A percentile compares a stretch with the other conserved stretches of the same genome.
Conservation (phyloP, 2,888 invertebrate species). For the Acanthopleura granulata region DNA sequence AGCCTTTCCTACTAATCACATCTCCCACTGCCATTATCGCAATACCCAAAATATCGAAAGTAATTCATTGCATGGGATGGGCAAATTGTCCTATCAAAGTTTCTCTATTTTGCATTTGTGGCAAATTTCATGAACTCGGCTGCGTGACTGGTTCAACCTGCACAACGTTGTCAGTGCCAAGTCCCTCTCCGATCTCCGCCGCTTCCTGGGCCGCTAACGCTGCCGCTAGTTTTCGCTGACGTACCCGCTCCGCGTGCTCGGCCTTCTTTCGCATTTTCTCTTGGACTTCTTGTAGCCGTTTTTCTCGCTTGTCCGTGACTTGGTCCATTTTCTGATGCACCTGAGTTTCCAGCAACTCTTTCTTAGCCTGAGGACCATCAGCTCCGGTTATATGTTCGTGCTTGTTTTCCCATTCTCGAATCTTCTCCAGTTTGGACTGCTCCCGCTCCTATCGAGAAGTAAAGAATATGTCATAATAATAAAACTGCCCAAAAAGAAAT, state of each 20-base stretch:
- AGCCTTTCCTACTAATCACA: too few relatives aligned
- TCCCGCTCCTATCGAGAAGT: constrained; percentile 48
- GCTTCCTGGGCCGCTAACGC: neutral
- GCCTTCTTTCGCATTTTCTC: constrained; percentile 55
- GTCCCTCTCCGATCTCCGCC: neutral
- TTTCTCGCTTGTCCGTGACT: constrained; percentile 54
- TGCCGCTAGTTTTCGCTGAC: constrained; percentile 44
- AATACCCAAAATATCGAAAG: too few relatives aligned
- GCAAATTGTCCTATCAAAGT: too few relatives aligned
- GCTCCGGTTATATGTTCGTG: constrained; percentile 51
- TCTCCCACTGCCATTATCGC: too few relatives aligned
- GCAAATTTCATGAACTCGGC: too few relatives aligned
- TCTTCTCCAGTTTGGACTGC: constrained; percentile 55
- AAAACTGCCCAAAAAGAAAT: neutral
- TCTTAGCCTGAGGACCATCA: constrained; percentile 48
- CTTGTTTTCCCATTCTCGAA: constrained; percentile 51
- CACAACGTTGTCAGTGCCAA: too few relatives aligned
- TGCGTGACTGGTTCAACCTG: too few relatives aligned
- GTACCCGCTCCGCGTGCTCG: constrained; percentile 54
- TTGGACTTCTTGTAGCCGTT: constrained; percentile 48
- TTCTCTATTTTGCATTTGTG: too few relatives aligned
- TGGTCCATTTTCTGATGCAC: constrained; percentile 52
- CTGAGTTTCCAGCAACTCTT: constrained; percentile 41
- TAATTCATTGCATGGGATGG: too few relatives aligned
- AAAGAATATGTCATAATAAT: constrained; percentile 1